These are phyloP conservation scores for Fringilla coelebs DNA, from an alignment of 2,797 vertebrate species.

Conservation along the genomic window DNA sequence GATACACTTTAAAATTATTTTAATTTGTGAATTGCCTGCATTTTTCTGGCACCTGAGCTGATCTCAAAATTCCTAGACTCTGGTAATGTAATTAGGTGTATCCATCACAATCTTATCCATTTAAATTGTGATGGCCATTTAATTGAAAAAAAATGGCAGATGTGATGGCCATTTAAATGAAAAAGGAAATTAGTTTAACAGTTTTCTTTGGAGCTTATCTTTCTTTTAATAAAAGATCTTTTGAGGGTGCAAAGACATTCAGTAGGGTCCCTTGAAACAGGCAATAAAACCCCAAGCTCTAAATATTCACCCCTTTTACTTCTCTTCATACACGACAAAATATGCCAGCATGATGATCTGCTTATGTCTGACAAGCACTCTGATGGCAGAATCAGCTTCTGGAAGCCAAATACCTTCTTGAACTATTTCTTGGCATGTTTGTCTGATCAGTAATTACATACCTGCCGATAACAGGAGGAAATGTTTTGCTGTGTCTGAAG, in stretches of 20 bases:
- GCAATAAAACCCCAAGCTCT: background rate
- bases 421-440: background rate
- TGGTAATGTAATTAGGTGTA: background rate
- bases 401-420: background rate
- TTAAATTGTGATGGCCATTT: background rate
- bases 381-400: background rate
- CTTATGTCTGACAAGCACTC: background rate
- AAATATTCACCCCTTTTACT: background rate
- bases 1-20: background rate
- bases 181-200: background rate
- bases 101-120: background rate
- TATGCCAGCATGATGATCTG: background rate
- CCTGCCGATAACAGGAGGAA: background rate
- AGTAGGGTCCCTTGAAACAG: background rate
- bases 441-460: background rate
- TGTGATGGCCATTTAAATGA: background rate
- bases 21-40: background rate
- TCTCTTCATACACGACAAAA: background rate
- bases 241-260: background rate
- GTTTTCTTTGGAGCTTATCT: background rate
- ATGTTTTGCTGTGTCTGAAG: background rate
- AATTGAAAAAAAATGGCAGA: background rate
- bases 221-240: background rate
- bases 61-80: background rate
- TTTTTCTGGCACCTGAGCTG: background rate